Evolutionary conservation across 2,888 invertebrate genomes (phyloP), one percentile per base, ranked within the genome.

Genomic region (Sarcophaga caerulescens): DNA sequence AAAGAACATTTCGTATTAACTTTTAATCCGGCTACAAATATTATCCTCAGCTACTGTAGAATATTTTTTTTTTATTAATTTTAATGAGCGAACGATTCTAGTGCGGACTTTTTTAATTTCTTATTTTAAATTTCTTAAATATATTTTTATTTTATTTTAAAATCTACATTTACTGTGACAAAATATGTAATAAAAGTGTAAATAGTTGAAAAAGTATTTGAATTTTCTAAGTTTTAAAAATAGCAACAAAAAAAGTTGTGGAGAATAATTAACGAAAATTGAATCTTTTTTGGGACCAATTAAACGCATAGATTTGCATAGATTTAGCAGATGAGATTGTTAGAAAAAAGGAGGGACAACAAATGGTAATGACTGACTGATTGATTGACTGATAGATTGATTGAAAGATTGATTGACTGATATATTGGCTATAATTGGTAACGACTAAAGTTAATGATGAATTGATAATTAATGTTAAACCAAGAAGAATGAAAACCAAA

Each of bases 401-500:
- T 19, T 44, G 25, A 66, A 52, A 47, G 60, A 77, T 66, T 62
- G 59, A 75, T 23, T 73, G 59, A 69, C 19, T 60, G 60, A 74
- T 70, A 65, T n/a, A 17, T 12, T 45, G 19, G 35, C 19, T 35
- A 35, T 35, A 14, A 44, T 60, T 59, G 3, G 23, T 52, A 52
- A 35, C 35, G 35, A 35, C 35, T 52, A 52, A 52, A 76, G 59
- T 44, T 44, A 45, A 65, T 82, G 82, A 85, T 81, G 69, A 47
- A 19, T 65, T 62, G 76, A 19, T 70, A 57, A 23, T 71, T 52
- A 88, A 75, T 88, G 68, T 81, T 84, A 71, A 86, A 81, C 65
- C 90, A 89, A 91, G 89, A 90, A 92, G 93, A 93, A 93, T 93
- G 93, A 93, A 93, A 93, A 93, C 93, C 93, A 93, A 93, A 93